Evolutionary conservation across 2,113 vertebrate species (phyloP), one percentile per base, ranked within the genome.

Genomic region (Gyps fulvus): DNA sequence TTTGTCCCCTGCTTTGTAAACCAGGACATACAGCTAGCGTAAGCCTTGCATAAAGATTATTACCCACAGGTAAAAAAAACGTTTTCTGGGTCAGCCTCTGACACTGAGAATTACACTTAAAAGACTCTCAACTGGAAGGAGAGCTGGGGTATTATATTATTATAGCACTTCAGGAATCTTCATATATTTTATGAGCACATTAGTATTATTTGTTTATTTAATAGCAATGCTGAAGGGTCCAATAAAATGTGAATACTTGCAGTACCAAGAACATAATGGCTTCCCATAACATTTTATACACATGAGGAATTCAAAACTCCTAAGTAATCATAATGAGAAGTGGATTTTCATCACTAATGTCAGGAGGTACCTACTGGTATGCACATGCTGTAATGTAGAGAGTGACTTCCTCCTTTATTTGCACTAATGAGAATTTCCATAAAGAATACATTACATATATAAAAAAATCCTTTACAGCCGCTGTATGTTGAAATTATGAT

Each of bases 151-250:
- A 85, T 93, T 95, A 85, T 73, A 91, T 93, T 95, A 89, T 84
- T 95, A 81, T 18, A 96, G 82, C 78, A 94, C 96, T 94, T 95
- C 62, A 94, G 50, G 82, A 95, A 91, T 93, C 89, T 95, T 95
- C 58, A 61, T 80, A 2, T 93, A 94, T 93, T 97, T 97, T 97
- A 96, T 70, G 82, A 95, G 83, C 45, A 55, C 87, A 86, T 95
- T 97, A 97, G 89, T 96, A 97, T 91, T 97, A 95, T 96, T 97
- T 97, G 96, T 97, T 97, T 96, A 97, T 95, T 96, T 96, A 97
- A 97, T 88, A 95, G 87, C 84, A 90, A 80, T 66, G 84, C 84
- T 97, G 96, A 97, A 94, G 87, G 87, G 94, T 78, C 96, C 90
- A 96, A 97, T 97, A 97, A 97, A 97, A 97, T 47, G 89, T 94